Conservation (phyloP, 2,113 vertebrate genomes). For the Ammodytes dubius region DNA sequence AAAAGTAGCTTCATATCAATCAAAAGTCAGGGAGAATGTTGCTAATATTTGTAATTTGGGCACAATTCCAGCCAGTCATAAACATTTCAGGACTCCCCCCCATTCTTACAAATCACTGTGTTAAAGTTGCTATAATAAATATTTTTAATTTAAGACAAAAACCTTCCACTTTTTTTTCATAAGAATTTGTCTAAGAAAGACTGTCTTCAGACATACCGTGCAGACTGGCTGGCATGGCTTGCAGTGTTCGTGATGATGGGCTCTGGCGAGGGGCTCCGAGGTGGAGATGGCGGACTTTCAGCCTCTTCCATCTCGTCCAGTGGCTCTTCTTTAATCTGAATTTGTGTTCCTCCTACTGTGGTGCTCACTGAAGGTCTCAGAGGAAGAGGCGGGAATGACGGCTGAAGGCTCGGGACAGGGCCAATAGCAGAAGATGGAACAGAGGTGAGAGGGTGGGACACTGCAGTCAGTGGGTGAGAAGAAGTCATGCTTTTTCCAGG, state of each 20-base stretch:
- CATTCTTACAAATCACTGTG: not conserved
- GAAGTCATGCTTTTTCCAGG: slow-evolving; percentile 82
- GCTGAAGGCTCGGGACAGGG: slow-evolving; percentile 84
- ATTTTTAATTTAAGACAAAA: not conserved
- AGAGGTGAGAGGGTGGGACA: slow-evolving; percentile 84
- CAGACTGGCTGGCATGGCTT: slow-evolving; percentile 96
- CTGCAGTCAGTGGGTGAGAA: slow-evolving; percentile 81
- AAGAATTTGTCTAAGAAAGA: not conserved
- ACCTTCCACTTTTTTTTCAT: not conserved
- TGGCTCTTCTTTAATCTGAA: slow-evolving; percentile 97
- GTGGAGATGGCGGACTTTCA: slow-evolving; percentile 91
- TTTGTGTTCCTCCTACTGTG: slow-evolving; percentile 73
- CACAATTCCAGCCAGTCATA: not conserved
- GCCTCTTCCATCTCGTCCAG: slow-evolving; percentile 93
- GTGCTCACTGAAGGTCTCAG: slow-evolving; percentile 67
- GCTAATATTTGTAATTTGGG: not conserved
- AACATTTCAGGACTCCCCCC: not conserved
- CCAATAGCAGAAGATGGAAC: slow-evolving; percentile 60
- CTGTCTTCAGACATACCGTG: slow-evolving; percentile 84
- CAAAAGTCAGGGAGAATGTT: too few relatives aligned
- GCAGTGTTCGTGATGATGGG: slow-evolving; percentile 93
- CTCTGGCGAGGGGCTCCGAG: slow-evolving; percentile 94
- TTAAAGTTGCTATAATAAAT: not conserved
- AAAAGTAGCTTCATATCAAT: too few relatives aligned
- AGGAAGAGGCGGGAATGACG: slow-evolving; percentile 81